Evolutionary conservation across 2,797 vertebrate genomes (phyloP).

Genomic region (Chelon auratus): DNA sequence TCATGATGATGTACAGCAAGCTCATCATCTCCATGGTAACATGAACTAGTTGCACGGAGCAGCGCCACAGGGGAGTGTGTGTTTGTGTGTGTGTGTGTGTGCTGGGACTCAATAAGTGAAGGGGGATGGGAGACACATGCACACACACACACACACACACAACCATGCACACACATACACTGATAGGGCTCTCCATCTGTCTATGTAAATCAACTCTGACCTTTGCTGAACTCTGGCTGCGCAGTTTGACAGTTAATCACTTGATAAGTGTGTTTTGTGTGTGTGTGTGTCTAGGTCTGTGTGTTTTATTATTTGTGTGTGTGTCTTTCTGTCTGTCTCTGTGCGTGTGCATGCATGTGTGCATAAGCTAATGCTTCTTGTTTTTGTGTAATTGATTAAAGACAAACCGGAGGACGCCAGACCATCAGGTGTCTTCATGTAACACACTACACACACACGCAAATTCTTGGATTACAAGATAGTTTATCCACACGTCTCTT

Average conservation of each 20-base stretch:
- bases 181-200: constrained; percentile 79
- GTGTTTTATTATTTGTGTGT: constrained; percentile 24
- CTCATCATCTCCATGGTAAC: constrained; percentile 79
- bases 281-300: constrained; percentile 3
- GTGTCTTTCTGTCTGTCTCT: constrained; percentile 7
- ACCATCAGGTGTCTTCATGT: constrained; percentile 16
- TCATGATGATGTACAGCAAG: constrained; percentile 78
- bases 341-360: constrained; percentile 5
- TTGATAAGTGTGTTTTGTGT: constrained; percentile 71
- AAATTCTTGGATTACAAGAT: background rate
- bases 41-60: constrained; percentile 64
- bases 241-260: constrained; percentile 81
- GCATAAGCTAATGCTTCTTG: constrained; percentile 44
- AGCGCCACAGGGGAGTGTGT: constrained; percentile 53
- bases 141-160: constrained; percentile 34
- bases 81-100: constrained; percentile 23
- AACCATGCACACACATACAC: constrained; percentile 27
- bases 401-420: constrained; percentile 50
- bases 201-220: constrained; percentile 81
- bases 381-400: constrained; percentile 48
- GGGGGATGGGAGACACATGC: constrained; percentile 31
- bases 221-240: constrained; percentile 78
- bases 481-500: background rate
- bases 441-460: background rate
- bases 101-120: constrained; percentile 19